Evolutionary conservation across 1,140 invertebrate genomes (phyloP).

Genomic region (Halesus radiatus): DNA sequence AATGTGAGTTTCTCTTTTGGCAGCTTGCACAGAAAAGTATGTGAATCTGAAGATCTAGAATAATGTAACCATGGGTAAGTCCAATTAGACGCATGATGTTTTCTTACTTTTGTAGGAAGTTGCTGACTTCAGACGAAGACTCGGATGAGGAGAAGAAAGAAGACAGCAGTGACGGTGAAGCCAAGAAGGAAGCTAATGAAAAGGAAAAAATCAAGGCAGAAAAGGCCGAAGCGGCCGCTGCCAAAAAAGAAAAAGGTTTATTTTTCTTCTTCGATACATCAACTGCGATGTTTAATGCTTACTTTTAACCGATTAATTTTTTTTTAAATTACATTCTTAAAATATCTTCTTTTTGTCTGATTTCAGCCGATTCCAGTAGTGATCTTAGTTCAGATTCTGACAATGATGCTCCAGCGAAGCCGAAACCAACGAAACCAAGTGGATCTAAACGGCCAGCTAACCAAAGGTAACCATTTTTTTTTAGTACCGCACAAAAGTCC

Average conservation of each 20-base stretch:
- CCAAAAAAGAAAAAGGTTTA: slow-evolving; percentile 67
- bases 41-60: too few species aligned
- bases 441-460: slow-evolving; percentile 41
- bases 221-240: slow-evolving; percentile 75
- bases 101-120: slow-evolving; percentile 70
- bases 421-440: slow-evolving; percentile 45
- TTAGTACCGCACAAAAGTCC: too few species aligned
- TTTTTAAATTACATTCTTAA: background rate
- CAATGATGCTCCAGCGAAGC: slow-evolving; percentile 70
- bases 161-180: slow-evolving; percentile 74
- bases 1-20: too few species aligned
- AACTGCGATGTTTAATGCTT: background rate
- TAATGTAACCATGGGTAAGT: too few species aligned
- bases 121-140: slow-evolving; percentile 92
- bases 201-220: slow-evolving; percentile 71
- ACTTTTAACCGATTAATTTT: background rate
- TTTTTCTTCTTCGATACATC: background rate
- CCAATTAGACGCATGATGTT: too few species aligned
- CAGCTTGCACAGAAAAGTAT: too few species aligned
- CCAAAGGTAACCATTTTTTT: slow-evolving; percentile 45
- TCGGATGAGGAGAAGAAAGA: slow-evolving; percentile 84
- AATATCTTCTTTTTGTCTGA: slow-evolving; percentile 6
- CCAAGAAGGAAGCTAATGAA: slow-evolving; percentile 75
- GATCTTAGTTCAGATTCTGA: slow-evolving; percentile 84
- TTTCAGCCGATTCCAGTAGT: slow-evolving; percentile 74